Evolutionary conservation across 2,888 invertebrate species (phyloP).

Genomic region (Sarcophaga caerulescens): DNA sequence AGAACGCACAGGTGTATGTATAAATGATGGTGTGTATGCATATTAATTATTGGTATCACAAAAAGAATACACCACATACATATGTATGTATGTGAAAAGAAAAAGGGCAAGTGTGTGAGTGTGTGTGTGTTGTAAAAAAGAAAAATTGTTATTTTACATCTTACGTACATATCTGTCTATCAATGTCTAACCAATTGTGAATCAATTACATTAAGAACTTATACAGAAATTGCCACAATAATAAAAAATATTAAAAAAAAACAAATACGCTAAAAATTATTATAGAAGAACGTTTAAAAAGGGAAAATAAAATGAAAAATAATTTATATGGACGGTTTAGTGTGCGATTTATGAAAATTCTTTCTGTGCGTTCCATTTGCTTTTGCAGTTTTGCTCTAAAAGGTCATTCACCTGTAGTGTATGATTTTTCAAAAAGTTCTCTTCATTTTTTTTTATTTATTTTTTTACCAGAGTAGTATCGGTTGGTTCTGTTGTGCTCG

Average conservation of each 20-base stretch:
- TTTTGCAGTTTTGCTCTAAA: conserved; percentile 23
- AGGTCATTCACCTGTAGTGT: conserved; percentile 63
- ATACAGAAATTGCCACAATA: background rate
- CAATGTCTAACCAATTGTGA: conserved; percentile 5
- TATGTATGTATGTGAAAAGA: conserved; percentile 3
- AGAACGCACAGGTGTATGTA: conserved; percentile 18
- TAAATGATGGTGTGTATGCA: too few relatives aligned
- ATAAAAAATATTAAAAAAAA: conserved; percentile 2
- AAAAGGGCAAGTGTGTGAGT: background rate
- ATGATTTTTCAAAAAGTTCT: background rate
- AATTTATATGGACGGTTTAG: conserved; percentile 15
- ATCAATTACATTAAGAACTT: conserved; percentile 27
- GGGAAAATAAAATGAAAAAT: background rate
- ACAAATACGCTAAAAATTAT: background rate
- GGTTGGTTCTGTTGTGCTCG: background rate
- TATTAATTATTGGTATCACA: too few relatives aligned
- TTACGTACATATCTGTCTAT: background rate
- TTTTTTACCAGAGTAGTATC: conserved; percentile 9
- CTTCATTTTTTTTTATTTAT: background rate
- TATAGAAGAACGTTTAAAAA: too few relatives aligned
- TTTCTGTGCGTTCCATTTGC: conserved; percentile 14
- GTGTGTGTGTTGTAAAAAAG: conserved; percentile 19
- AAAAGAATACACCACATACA: conserved; percentile 4
- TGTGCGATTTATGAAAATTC: conserved; percentile 36
- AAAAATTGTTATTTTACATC: conserved; percentile 24